Base-by-base conservation (phyloP, 2,797 vertebrate species). In the Chanos chanos region DNA sequence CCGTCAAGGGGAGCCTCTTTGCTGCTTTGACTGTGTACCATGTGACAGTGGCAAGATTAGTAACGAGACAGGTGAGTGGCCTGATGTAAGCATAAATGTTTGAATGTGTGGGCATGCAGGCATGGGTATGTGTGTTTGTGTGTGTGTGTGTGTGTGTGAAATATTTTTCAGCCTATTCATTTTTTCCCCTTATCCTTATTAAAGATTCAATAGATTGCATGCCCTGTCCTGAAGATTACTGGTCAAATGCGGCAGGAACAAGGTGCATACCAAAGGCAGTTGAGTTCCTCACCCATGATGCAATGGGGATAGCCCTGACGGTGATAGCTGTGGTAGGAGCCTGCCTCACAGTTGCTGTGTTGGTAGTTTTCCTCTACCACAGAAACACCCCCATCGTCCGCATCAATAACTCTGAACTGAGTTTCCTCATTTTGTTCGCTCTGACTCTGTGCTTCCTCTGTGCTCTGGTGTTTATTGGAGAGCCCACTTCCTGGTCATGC, bases 21-120 rank as follows among this genome's bases (percentile, higher is more conserved):
- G 78, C 66, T 80, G 78, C 72, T 78, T 77, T 80, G 78, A 80
- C 52, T 80, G 78, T 74, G 56, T 77, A 72, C 72, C 74, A 77
- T 80, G 78, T 78, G 78, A 76, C 33, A 69, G 56, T 63, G 78
- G 78, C 66, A 71, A 72, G 40, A 78, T 78, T 71, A 80, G 68
- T 70, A 75, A 80, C 75, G 27, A 80, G 61, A 80, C 78, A 77
- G 76, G 78, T 78, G 39, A 1, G 62, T n/a, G n/a, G n/a, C n/a
- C n/a, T n/a, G n/a, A n/a, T n/a, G n/a, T n/a, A 10, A 47, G 40
- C 51, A 25, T 36, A 61, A n/a, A n/a, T n/a, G n/a, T 0, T 8
- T 3, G 2, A 1, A 28, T 7, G 61, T 50, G 2, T n/a, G n/a
- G n/a, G n/a, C n/a, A n/a, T n/a, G n/a, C n/a, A n/a, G n/a, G n/a